Evolutionary conservation across 2,888 invertebrate genomes (phyloP).

Genomic region (Lysandra coridon): DNA sequence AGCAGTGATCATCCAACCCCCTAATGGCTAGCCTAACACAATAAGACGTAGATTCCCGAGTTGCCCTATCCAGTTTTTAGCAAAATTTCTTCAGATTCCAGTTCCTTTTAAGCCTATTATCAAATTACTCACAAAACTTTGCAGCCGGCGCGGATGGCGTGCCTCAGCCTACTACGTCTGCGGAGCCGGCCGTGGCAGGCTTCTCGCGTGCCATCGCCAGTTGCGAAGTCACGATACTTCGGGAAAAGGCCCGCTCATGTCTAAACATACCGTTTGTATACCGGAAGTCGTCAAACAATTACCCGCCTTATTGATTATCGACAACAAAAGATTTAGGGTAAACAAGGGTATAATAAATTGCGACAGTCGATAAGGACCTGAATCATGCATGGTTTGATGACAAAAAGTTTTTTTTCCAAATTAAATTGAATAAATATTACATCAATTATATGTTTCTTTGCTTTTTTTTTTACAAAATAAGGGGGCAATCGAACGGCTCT

Average conservation of each 20-base stretch:
- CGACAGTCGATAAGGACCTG: not conserved
- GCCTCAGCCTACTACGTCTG: constrained; percentile 60
- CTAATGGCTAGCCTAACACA: not conserved
- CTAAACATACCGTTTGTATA: constrained; percentile 40
- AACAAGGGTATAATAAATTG: constrained; percentile 1
- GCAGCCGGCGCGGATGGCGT: constrained; percentile 53
- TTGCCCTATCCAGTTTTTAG: not conserved
- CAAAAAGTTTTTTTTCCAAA: too few species aligned
- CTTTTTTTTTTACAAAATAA: too few species aligned
- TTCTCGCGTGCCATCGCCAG: constrained; percentile 68
- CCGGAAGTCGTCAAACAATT: constrained; percentile 30
- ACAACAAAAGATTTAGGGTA: constrained; percentile 9
- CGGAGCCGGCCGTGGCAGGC: constrained; percentile 60
- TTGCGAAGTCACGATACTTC: constrained; percentile 67
- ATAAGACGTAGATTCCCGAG: too few species aligned
- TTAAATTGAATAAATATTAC: too few species aligned
- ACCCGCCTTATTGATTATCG: constrained; percentile 35
- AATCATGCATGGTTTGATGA: not conserved
- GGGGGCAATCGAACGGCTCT: too few species aligned
- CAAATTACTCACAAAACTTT: not conserved
- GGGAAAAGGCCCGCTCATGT: constrained; percentile 40
- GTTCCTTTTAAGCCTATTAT: not conserved
- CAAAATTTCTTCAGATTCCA: not conserved
- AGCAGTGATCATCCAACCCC: not conserved
- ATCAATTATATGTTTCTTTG: too few species aligned